Evolutionary conservation across 1,140 invertebrate species (phyloP), one percentile per base, ranked within the genome.

Genomic region (Plectrocnemia conspersa): DNA sequence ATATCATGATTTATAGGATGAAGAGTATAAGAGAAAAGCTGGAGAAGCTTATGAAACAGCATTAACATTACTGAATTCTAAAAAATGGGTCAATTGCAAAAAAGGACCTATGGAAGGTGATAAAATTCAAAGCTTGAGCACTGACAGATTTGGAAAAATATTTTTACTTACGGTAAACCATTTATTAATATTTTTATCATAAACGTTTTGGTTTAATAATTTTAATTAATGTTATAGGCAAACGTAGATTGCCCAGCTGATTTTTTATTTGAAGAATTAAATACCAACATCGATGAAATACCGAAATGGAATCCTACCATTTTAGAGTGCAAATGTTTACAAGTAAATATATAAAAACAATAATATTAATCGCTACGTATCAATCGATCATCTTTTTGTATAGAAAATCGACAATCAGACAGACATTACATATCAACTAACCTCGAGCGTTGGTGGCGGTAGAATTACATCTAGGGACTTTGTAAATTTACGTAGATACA

Each of bases 391-490:
- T 25, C 62, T n/a, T n/a, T n/a, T n/a, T n/a, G n/a, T n/a, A n/a
- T n/a, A 79, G 71, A 40, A 53, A 9, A 71, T 78, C 18, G 27
- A 29, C 27, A n/a, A 29, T 7, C 6, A 29, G 6, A n/a, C n/a
- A 0, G 89, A 93, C 64, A 81, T 93, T 1, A 78, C 80, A 15
- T 91, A 93, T 72, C 85, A 88, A 70, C 80, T 90, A 9, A 84
- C 87, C 1, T 77, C 80, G 4, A 80, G 84, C 33, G 84, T 80
- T 1, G 88, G 82, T 1, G 79, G 82, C 33, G 89, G 89, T 16
- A 74, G 89, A 9, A 84, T 93, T 0, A 78, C 84, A 2, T 82
- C 85, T 33, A 77, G 90, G 13, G 91, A 94, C 75, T 93, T 93
- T 73, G 81, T 93, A 2, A 87, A 81, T 65, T 63, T 93, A 9